phyloP scores from a whole-genome alignment of 2,888 invertebrate genomes.

The Gortyna flavago region DNA sequence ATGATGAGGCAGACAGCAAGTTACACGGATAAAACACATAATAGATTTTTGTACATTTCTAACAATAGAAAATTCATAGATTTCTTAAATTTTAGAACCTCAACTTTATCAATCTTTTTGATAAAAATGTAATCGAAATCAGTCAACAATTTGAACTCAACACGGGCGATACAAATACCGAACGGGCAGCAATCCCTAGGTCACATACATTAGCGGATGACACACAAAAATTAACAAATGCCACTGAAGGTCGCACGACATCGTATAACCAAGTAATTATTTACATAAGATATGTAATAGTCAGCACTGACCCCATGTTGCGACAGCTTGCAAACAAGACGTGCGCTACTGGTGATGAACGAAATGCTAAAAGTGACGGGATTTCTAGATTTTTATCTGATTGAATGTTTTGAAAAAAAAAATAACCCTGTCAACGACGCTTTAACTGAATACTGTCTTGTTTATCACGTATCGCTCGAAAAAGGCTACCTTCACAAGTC shows the following conservation, averaged over 20 bases:
- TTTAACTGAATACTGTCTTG: background rate
- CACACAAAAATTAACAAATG: conserved; percentile 58
- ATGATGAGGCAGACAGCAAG: background rate
- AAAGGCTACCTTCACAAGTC: background rate
- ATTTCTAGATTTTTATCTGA: conserved; percentile 2
- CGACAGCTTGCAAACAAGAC: conserved; percentile 45
- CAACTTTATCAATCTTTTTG: background rate
- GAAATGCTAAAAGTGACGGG: conserved; percentile 7
- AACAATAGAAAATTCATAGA: background rate
- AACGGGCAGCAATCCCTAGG: conserved; percentile 39
- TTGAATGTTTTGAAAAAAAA: background rate
- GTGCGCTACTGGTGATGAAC: conserved; percentile 35
- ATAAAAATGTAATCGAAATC: conserved; percentile 38
- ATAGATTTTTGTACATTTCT: background rate
- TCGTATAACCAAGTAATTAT: conserved; percentile 55
- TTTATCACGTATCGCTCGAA: background rate
- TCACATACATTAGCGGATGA: conserved; percentile 56
- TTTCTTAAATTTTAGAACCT: background rate
- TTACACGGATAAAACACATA: background rate
- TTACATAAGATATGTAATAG: conserved; percentile 61
- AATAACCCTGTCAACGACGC: too few species aligned
- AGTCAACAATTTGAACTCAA: conserved; percentile 48
- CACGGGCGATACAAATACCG: conserved; percentile 22
- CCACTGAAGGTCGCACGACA: conserved; percentile 48
- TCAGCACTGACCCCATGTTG: conserved; percentile 51